Base-by-base conservation (phyloP, 2,797 vertebrate genomes). In the Danio jaintianensis region DNA sequence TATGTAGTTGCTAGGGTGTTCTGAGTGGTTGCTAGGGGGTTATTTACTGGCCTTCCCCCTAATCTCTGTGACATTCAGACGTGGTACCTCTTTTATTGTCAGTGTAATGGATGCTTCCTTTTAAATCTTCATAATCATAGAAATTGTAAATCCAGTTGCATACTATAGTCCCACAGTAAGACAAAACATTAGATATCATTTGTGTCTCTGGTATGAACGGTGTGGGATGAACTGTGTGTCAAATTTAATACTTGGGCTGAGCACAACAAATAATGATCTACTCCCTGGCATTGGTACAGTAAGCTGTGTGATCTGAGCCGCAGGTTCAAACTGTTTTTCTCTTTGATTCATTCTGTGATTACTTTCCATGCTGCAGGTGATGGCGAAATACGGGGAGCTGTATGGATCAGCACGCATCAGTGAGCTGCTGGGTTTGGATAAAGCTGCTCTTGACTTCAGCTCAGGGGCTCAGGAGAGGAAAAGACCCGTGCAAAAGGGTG, bases 381-480 rank as follows among this genome's bases (percentile, higher is more conserved):
- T 97, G 96, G 95, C 97, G 89, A 98, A 98, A 80, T 97, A 98
- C 3, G 94, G 95, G 15, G 95, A 96, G 64, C 93, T 98, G 85
- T 98, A 97, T 13, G 97, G 97, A 75, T 88, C 93, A 59, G 94
- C 96, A 82, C 93, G 95, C 85, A 96, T 98, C 89, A 96, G 95
- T n/a, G 94, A 96, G 83, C 92, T 98, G 61, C 90, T 98, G 0
- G 97, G 97, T 84, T 93, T 98, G 93, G 97, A 98, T 89, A 95
- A 95, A 86, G 95, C 95, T 2, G 94, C 96, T 55, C 91, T 96
- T 40, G 96, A 96, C 91, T 98, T 98, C 85, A 96, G 96, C 72
- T 90, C 88, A 2, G 93, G 95, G 50, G 92, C 92, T 48, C 91
- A 92, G 85, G 93, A 95, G 76, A 94, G 91, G 86, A 95, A 93